These are phyloP conservation scores for Drosophila littoralis DNA, from an alignment of 1,140 invertebrate genomes.

Conservation along the genomic window DNA sequence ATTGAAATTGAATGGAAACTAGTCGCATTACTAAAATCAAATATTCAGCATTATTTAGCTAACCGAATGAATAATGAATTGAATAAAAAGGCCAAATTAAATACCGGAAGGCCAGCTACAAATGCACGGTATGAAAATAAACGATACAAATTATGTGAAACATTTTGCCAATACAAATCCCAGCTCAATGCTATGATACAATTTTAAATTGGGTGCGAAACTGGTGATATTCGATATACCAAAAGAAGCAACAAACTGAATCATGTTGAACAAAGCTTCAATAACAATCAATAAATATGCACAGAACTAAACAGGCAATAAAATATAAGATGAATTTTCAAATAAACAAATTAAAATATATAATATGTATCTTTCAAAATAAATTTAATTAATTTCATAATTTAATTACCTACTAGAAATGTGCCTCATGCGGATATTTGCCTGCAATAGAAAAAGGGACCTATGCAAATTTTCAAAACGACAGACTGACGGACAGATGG, in stretches of 20 bases:
- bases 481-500: too few relatives aligned
- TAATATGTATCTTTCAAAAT: too few relatives aligned
- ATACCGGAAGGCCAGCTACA: conserved; percentile 11
- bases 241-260: neutral
- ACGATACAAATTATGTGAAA: neutral
- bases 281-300: neutral
- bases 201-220: conserved; percentile 31
- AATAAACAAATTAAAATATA: too few relatives aligned
- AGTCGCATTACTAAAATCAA: conserved; percentile 5
- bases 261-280: neutral
- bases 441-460: too few relatives aligned
- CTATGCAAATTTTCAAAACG: too few relatives aligned
- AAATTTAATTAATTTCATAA: too few relatives aligned
- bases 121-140: neutral
- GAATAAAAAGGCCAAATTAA: conserved; percentile 18
- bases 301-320: neutral
- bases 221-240: conserved; percentile 17
- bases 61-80: conserved; percentile 40
- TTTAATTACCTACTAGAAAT: too few relatives aligned
- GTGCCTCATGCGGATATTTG: too few relatives aligned
- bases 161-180: neutral
- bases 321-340: neutral
- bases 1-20: conserved; percentile 35
- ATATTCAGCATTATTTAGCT: conserved; percentile 30
- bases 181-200: conserved; percentile 4